Evolutionary conservation across 2,797 vertebrate genomes (phyloP), one percentile per base, ranked within the genome.

Genomic region (Anolis apletophallus): DNA sequence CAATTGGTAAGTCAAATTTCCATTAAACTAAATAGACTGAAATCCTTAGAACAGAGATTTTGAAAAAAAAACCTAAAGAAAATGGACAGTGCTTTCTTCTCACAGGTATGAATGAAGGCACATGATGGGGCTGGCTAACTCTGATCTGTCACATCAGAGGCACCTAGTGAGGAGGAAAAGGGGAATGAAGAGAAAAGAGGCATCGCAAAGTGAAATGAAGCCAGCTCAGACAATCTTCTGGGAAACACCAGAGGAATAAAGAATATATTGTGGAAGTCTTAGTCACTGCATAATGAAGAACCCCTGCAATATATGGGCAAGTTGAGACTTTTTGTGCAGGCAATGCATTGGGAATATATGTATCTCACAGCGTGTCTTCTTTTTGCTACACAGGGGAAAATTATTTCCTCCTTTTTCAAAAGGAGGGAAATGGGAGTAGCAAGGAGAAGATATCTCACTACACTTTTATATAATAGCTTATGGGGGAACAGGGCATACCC

Each of bases 81-180:
- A 64, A 68, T 0, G 0, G 55, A 71, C 81, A 16, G n/a, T 23
- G 68, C n/a, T 86, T 71, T 68, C 68, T 85, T 23, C 78, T 84
- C 88, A 78, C 11, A 82, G 92, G 74, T 91, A 83, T 91, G 88
- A 86, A 84, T 26, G 57, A 84, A 50, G 64, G 84, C 91, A 21
- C 1, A 29, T 83, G 88, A 91, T 59, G 77, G 69, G 34, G 59
- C 36, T 85, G 40, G 81, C 2, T 0, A 88, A 90, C 88, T 81
- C 73, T 1, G 1, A 80, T 69, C 64, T 0, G 68, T 87, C 0
- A 68, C 82, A 90, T 82, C 89, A 87, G 90, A 90, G 88, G 81
- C 46, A 85, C 88, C 89, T 85, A 89, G 54, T 86, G 87, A 61
- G 90, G 23, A 29, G 72, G 67, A 9, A 13, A 76, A 76, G 2